phyloP scores from a whole-genome alignment of 2,888 invertebrate genomes.

The Scaptomyza cyrtandrae region DNA sequence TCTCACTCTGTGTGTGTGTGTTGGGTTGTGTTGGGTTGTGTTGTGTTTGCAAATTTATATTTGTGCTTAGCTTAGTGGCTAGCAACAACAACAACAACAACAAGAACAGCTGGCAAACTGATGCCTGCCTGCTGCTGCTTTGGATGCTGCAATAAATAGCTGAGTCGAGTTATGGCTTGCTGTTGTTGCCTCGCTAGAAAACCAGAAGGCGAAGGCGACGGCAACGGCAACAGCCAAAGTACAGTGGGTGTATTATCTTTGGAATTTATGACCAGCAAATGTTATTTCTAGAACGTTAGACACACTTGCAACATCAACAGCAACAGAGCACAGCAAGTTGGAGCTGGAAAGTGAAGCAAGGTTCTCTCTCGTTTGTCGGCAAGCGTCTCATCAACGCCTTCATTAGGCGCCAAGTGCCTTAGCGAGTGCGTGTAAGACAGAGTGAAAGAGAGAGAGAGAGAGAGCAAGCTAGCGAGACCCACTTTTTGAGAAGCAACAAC shows the following conservation, averaged over 20 bases:
- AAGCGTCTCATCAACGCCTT: conserved; percentile 75
- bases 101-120: conserved; percentile 3
- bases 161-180: conserved; percentile 63
- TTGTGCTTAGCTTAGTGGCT: conserved; percentile 66
- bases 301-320: conserved; percentile 40
- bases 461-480: not conserved
- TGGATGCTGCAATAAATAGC: conserved; percentile 68
- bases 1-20: conserved; percentile 3
- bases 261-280: conserved; percentile 78
- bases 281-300: conserved; percentile 80
- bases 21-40: conserved; percentile 4
- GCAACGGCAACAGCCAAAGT: not conserved
- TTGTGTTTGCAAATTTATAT: conserved; percentile 68
- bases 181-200: conserved; percentile 6
- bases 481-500: not conserved
- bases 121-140: conserved; percentile 31
- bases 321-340: conserved; percentile 1
- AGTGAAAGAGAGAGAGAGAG: conserved; percentile 18
- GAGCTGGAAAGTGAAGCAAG: not conserved
- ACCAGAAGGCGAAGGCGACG: not conserved
- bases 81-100: conserved; percentile 30
- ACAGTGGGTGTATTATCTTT: conserved; percentile 78
- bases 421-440: not conserved
- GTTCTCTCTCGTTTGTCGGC: not conserved
- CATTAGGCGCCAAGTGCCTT: conserved; percentile 68